Conservation (phyloP, 2,797 vertebrate species). For the Syngnathus rostellatus region DNA sequence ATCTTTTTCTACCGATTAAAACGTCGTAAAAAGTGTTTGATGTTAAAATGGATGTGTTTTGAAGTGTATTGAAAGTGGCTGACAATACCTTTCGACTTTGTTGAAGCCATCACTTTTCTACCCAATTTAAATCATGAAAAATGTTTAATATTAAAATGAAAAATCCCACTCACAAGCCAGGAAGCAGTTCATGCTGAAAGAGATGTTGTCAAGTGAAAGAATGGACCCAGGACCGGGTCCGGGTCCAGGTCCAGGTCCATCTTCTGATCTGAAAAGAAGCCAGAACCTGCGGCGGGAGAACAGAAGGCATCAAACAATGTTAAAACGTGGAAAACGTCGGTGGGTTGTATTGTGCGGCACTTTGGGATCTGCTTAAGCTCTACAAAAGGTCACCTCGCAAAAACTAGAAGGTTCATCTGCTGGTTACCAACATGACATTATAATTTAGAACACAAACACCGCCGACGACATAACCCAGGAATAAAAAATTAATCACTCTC, state of each 20-base stretch:
- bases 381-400: constrained; percentile 46
- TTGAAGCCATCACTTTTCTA: no score
- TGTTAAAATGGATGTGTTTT: no score
- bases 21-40: no score
- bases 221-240: constrained; percentile 74
- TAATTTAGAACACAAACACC: constrained; percentile 55
- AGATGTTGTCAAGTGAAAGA: constrained; percentile 88
- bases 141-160: background rate
- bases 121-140: background rate
- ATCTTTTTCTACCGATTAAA: background rate
- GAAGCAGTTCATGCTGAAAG: constrained; percentile 94
- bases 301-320: background rate
- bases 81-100: no score
- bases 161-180: constrained; percentile 83
- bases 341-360: constrained; percentile 3
- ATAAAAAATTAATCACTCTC: constrained; percentile 62
- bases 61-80: no score
- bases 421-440: constrained; percentile 50
- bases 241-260: constrained; percentile 76
- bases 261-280: constrained; percentile 83
- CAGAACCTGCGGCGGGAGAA: constrained; percentile 78
- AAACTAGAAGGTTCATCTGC: constrained; percentile 42
- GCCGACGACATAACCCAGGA: constrained; percentile 49
- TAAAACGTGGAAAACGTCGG: background rate
- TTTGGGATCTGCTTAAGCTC: constrained; percentile 33